phyloP scores from a whole-genome alignment of 2,888 invertebrate genomes.

The Melipona beecheii region DNA sequence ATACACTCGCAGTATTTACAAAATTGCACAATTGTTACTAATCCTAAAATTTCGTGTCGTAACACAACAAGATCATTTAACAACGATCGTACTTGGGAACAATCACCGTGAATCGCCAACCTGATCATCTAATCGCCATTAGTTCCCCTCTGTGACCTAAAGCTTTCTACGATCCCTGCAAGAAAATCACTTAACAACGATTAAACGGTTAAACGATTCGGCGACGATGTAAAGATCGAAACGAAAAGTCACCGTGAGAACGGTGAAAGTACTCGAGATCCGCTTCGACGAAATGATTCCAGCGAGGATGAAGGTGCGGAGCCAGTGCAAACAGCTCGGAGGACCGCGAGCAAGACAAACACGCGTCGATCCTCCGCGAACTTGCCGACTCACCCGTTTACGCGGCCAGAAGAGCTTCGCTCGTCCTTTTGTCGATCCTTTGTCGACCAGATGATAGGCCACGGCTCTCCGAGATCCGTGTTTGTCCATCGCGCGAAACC shows the following conservation, averaged over 20 bases:
- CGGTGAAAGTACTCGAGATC: conserved; percentile 53
- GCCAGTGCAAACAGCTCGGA: conserved; percentile 67
- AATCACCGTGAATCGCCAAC: too few relatives aligned
- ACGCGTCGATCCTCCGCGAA: conserved; percentile 54
- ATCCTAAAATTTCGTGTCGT: too few relatives aligned
- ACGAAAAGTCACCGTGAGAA: conserved; percentile 47
- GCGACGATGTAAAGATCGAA: background rate
- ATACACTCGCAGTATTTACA: too few relatives aligned
- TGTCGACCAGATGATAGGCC: background rate
- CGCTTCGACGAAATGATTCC: conserved; percentile 69
- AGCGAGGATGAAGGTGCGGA: conserved; percentile 65
- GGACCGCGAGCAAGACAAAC: conserved; percentile 69
- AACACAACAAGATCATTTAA: too few relatives aligned
- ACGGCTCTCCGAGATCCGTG: conserved; percentile 33
- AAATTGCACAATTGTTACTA: too few relatives aligned
- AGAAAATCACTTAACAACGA: background rate
- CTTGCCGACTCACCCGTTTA: conserved; percentile 68
- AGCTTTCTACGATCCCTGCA: background rate
- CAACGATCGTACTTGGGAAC: too few relatives aligned
- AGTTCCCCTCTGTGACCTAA: background rate
- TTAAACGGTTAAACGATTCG: background rate
- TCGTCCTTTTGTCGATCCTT: conserved; percentile 26
- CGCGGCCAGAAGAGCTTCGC: background rate
- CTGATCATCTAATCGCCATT: too few relatives aligned
- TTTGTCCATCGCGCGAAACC: conserved; percentile 35